Evolutionary conservation across 2,888 invertebrate species (phyloP), one percentile per base, ranked within the genome.

Genomic region (Parelbella ahira): DNA sequence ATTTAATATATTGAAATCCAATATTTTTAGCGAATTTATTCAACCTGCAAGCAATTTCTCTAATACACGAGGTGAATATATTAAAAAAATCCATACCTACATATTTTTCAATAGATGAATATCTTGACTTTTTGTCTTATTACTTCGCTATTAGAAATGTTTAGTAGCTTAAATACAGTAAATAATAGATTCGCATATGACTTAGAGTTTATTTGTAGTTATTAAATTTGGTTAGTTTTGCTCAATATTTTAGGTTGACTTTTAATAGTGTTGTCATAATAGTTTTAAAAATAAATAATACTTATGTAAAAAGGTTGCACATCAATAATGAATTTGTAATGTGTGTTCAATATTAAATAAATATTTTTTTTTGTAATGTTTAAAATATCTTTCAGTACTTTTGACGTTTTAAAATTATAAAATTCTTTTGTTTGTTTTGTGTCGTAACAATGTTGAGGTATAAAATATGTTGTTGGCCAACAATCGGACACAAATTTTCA

Each of bases 171-270:
- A 27, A 11, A 10, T 37, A 3, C n/a, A n/a, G n/a, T n/a, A 19
- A 8, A 7, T 27, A 27, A 19, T 19, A 19, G 27, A 18, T 20
- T 36, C 12, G 25, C 18, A 19, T n/a, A n/a, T n/a, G 10, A 36
- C 4, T 11, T 27, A 27, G 30, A 24, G 6, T 39, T 39, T 11
- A 10, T 18, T 39, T 29, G n/a, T 38, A 39, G 30, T 30, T 6
- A 10, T 15, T 25, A 41, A 43, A 10, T 33, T 27, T 13, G 12
- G 32, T 45, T 47, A 47, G 43, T 49, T 51, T 51, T 51, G 51
- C 51, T 51, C 51, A 51, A 51, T 39, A 23, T 44, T 44, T 43
- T 44, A 37, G 18, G 38, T 47, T 43, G 28, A 34, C 47, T 49
- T 44, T 39, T 37, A 34, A 41, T 23, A 29, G 13, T 23, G 38